phyloP scores from a whole-genome alignment of 1,140 invertebrate genomes.

The Brachionus rubens region DNA sequence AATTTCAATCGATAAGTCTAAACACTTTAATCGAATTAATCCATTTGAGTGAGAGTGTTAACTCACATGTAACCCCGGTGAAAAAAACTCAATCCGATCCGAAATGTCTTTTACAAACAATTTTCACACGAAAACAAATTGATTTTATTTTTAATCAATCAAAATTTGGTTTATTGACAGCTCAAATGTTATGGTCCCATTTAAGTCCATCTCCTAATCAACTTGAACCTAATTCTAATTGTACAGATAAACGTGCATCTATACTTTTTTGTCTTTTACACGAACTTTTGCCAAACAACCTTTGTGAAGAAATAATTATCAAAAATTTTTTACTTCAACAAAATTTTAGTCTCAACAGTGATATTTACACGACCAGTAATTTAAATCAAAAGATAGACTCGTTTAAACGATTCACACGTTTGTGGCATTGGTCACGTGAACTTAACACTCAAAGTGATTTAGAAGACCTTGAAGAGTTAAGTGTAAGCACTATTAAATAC shows the following conservation, averaged over 20 bases:
- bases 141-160: slow-evolving; percentile 3
- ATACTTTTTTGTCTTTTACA: slow-evolving; percentile 18
- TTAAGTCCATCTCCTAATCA: background rate
- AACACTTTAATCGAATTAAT: slow-evolving; percentile 35
- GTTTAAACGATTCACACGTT: slow-evolving; percentile 71
- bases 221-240: background rate
- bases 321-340: slow-evolving; percentile 14
- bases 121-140: background rate
- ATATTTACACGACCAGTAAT: background rate
- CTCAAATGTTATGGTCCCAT: slow-evolving; percentile 40
- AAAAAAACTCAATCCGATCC: background rate
- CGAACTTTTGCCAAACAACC: slow-evolving; percentile 22
- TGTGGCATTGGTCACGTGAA: slow-evolving; percentile 77
- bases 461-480: background rate
- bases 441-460: slow-evolving; percentile 59
- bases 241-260: slow-evolving; percentile 32
- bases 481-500: slow-evolving; percentile 13
- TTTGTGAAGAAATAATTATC: slow-evolving; percentile 29
- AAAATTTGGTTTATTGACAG: background rate
- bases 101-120: slow-evolving; percentile 14
- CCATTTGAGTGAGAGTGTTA: background rate
- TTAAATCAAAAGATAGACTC: slow-evolving; percentile 65
- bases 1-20: slow-evolving; percentile 17
- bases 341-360: background rate
- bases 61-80: background rate